Base-by-base conservation (phyloP, 1,140 invertebrate genomes). In the Hermetia illucens region DNA sequence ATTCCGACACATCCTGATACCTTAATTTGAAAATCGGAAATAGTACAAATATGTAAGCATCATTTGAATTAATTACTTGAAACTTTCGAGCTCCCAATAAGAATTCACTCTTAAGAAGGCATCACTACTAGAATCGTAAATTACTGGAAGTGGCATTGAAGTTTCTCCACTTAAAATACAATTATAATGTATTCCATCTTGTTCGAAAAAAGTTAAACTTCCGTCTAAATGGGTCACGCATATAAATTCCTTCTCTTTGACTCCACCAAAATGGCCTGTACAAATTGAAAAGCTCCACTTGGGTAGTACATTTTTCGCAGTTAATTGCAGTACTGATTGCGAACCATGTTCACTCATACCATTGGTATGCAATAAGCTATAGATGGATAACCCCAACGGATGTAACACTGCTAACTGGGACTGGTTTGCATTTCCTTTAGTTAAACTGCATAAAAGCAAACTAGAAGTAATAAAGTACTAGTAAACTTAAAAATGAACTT, bases 181-280 rank as follows among this genome's bases (percentile, higher is more conserved):
- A 35, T 56, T 52, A 15, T 58, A 58, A 4, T 43, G 48, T 22
- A 59, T 59, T 25, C 56, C 55, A 44, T 61, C 58, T 56, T 87
- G 81, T 51, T 88, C 84, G 58, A 75, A 86, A 39, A 87, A 76
- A 1, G 71, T 66, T 5, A 88, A 44, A 0, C 72, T 76, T 2
- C 82, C 82, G 61, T 87, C 82, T 45, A 86, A 59, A 25, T 76
- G 79, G 47, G 82, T 79, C 10, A 87, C 72, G 50, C 79, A 83
- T 15, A 85, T 64, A 48, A 84, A 84, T 52, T 86, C 82, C 38
- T 74, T 63, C 1, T 70, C 71, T 58, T 65, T 68, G 2, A 74
- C 71, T 25, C 72, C 72, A 2, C 84, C 84, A 61, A 88, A 88
- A 4, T 77, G 66, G n/a, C 84, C 84, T 34, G 67, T 61, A 30